Base-by-base conservation (phyloP, 2,888 invertebrate species). In the Leptodirus hochenwartii region DNA sequence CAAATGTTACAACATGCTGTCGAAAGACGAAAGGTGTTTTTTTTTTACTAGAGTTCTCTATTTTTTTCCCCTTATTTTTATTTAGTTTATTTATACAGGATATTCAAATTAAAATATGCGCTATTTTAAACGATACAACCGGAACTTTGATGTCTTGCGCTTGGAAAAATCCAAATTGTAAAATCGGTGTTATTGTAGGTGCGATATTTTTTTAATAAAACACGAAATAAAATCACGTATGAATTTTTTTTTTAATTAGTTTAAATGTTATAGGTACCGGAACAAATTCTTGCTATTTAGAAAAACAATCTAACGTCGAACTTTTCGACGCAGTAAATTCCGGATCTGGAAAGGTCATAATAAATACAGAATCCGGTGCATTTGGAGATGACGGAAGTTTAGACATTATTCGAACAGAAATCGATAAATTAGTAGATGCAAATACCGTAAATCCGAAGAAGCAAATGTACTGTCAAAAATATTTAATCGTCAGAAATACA, bases 311-410 rank as follows among this genome's bases (percentile, higher is more conserved):
- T 42, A 80, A 85, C 43, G 82, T 78, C 8, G 76, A 79, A 46
- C 47, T 75, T 35, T 87, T 80, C 56, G 76, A 80, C 43, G 74
- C 69, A 4, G 72, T 69, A 14, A 58, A 62, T 4, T 36, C 43
- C 15, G 61, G 64, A 11, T 79, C 78, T 37, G 56, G 64, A 1
- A 64, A 81, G 44, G 78, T 93, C 37, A 65, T 93, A 31, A 79
- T 95, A 45, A 96, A 95, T 53, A 85, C 84, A 2, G 95, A 96
- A 51, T 95, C 93, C 91, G 95, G 95, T 8, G 93, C 91, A 4
- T 91, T 95, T 50, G 95, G 95, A 2, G 88, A 91, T 49, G 75
- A 80, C 41, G 88, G 87, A 4, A 66, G 68, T 3, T 58, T 96
- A 32, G 84, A 91, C 49, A 82, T 85, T 50, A 64, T 90, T 9